Conservation (phyloP, 2,888 invertebrate species). For the Steinernema hermaphroditum region DNA sequence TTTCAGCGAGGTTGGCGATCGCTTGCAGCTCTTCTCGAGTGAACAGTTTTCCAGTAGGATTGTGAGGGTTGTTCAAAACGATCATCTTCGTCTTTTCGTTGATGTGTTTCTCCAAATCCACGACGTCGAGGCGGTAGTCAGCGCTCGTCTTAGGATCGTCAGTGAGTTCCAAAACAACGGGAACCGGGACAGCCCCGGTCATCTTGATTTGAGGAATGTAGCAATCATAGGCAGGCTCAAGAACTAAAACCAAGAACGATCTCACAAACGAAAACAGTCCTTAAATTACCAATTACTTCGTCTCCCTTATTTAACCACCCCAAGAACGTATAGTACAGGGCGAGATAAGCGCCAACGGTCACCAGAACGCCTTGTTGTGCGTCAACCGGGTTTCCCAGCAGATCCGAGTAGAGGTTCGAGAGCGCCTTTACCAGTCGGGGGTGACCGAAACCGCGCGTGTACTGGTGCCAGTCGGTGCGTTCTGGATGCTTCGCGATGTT, state of each 20-base stretch:
- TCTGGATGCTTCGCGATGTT: slow-evolving; percentile 55
- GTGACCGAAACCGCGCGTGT: slow-evolving; percentile 62
- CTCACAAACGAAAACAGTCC: background rate
- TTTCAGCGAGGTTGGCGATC: slow-evolving; percentile 85
- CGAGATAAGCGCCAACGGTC: slow-evolving; percentile 91
- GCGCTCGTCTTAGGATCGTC: slow-evolving; percentile 71
- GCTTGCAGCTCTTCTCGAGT: slow-evolving; percentile 68
- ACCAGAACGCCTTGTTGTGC: slow-evolving; percentile 83
- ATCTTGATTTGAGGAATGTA: slow-evolving; percentile 86
- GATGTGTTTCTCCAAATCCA: slow-evolving; percentile 80
- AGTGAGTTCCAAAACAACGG: slow-evolving; percentile 75
- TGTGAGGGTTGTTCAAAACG: slow-evolving; percentile 93
- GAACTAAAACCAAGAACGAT: slow-evolving; percentile 70
- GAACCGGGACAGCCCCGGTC: slow-evolving; percentile 77
- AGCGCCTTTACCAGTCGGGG: slow-evolving; percentile 80
- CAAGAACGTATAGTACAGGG: slow-evolving; percentile 82
- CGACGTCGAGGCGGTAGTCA: slow-evolving; percentile 85
- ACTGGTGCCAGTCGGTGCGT: slow-evolving; percentile 60
- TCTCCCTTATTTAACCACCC: slow-evolving; percentile 81
- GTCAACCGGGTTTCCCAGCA: slow-evolving; percentile 79
- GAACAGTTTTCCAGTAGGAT: slow-evolving; percentile 85
- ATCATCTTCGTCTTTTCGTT: slow-evolving; percentile 82
- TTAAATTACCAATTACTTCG: slow-evolving; percentile 68
- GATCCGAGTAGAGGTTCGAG: slow-evolving; percentile 80
- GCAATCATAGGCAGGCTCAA: slow-evolving; percentile 97